phyloP scores from a whole-genome alignment of 2,797 vertebrate species.

The Uromys caudimaculatus region DNA sequence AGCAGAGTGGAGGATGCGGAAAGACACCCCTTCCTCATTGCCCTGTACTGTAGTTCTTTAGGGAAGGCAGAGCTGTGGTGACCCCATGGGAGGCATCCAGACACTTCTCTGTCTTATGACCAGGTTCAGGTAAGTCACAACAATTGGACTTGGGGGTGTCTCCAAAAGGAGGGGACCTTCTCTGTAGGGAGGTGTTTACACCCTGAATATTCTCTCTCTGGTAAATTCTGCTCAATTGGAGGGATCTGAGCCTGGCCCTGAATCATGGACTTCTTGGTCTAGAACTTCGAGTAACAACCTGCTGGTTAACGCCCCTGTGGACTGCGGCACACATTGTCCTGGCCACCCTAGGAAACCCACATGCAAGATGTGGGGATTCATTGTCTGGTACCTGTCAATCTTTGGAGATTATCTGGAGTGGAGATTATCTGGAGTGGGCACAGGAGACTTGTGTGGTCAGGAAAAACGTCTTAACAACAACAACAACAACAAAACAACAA shows the following conservation, averaged over 20 bases:
- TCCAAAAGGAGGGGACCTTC: neutral
- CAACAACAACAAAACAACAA: neutral
- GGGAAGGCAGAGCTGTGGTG: neutral
- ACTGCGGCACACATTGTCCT: neutral
- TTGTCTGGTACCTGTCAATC: neutral
- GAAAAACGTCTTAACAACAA: slow-evolving; percentile 34
- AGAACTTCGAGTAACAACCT: neutral
- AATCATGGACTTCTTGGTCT: neutral
- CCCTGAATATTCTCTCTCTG: neutral
- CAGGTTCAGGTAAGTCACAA: neutral
- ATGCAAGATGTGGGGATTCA: neutral
- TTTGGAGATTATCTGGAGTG: too few relatives aligned
- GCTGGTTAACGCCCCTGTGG: neutral
- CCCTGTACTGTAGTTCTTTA: neutral
- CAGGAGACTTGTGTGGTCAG: neutral
- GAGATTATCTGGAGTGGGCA: neutral
- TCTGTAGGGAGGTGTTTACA: neutral
- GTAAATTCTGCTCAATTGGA: neutral
- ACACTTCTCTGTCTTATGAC: neutral
- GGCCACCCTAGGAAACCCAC: neutral
- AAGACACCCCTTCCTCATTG: too few relatives aligned
- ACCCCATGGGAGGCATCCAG: accelerated
- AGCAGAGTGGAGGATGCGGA: neutral
- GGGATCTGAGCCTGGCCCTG: too few relatives aligned
- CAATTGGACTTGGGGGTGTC: neutral